phyloP scores from a whole-genome alignment of 2,113 vertebrate genomes.

The Thamnophis sirtalis region DNA sequence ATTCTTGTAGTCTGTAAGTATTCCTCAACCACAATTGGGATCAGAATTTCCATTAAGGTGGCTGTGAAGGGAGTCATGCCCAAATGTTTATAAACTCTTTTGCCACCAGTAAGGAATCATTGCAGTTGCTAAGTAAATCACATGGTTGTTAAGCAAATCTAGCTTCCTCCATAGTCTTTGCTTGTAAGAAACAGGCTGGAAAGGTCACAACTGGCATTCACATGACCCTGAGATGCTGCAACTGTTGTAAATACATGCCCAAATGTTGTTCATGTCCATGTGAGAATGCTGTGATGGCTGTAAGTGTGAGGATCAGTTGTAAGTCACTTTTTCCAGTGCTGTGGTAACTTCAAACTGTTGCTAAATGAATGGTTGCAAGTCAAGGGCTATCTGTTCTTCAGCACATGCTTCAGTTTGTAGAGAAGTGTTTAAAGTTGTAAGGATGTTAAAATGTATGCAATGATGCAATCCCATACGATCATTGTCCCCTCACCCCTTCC shows the following conservation, averaged over 20 bases:
- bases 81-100: not conserved
- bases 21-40: not conserved
- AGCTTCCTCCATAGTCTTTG: not conserved
- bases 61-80: not conserved
- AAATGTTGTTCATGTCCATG: not conserved
- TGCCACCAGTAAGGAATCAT: not conserved
- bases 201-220: not conserved
- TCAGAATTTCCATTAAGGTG: not conserved
- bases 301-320: not conserved
- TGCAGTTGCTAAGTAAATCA: not conserved
- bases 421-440: not conserved
- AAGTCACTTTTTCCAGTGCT: not conserved
- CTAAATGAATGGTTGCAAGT: not conserved
- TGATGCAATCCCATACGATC: not conserved
- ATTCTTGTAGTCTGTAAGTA: not conserved
- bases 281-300: not conserved
- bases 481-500: not conserved
- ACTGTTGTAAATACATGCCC: not conserved
- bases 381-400: not conserved
- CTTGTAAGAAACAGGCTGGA: not conserved
- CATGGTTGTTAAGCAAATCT: not conserved
- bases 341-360: not conserved
- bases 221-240: not conserved
- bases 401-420: not conserved
- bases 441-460: not conserved